Percentiles rank a stretch among this genome's conserved stretches.
Evolutionary conservation across 2,113 vertebrate species (phyloP).

Genomic region (Capreolus pygargus): DNA sequence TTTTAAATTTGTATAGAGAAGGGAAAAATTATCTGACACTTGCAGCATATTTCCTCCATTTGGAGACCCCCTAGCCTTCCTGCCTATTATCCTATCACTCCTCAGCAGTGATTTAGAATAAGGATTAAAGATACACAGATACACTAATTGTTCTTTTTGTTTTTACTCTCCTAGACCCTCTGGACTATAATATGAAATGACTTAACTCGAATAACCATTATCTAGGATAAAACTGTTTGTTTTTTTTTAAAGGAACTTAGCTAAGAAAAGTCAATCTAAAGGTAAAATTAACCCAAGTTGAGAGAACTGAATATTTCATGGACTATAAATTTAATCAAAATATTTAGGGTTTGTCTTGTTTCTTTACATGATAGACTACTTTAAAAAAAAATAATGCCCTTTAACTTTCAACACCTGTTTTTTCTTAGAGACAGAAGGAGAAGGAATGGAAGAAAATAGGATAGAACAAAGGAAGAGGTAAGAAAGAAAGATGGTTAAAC

Average conservation of each 20-base stretch:
- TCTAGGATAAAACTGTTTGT: not conserved
- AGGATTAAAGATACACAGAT: not conserved
- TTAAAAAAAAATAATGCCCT: not conserved
- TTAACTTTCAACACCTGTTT: constrained; percentile 39
- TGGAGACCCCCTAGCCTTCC: not conserved
- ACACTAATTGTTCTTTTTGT: not conserved
- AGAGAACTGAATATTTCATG: not conserved
- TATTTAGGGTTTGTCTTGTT: not conserved
- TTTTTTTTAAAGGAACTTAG: not conserved
- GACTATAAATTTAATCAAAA: constrained; percentile 24
- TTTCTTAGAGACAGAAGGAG: not conserved
- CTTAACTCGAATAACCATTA: constrained; percentile 20
- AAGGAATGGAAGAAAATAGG: not conserved
- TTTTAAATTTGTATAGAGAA: not conserved
- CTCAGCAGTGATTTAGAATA: not conserved
- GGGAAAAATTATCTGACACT: not conserved
- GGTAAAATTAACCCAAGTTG: not conserved
- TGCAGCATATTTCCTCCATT: not conserved
- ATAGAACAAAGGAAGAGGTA: not conserved
- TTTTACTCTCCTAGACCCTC: not conserved
- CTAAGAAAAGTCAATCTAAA: not conserved
- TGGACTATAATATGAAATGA: constrained; percentile 19
- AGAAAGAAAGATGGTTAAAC: not conserved
- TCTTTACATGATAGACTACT: not conserved
- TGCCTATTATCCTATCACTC: not conserved